Base-by-base conservation (phyloP, 2,113 vertebrate species). In the Trogon melanurus region DNA sequence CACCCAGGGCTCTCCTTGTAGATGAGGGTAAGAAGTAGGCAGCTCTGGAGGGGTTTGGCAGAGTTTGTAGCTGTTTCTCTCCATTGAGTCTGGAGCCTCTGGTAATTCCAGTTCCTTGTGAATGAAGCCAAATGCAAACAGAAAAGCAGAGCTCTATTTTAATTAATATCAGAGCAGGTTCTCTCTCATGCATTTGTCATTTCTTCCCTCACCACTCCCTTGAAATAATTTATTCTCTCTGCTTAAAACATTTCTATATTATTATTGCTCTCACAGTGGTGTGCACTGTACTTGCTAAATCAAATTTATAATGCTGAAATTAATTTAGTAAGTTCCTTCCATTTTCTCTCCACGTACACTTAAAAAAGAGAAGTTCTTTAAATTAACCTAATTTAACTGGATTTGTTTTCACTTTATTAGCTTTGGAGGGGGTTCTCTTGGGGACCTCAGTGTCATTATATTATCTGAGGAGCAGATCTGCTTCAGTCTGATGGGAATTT, bases 351-450 rank as follows among this genome's bases (percentile, higher is more conserved):
- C 47, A 76, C 7, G n/a, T 94, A 64, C 71, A 47, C 79, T 95
- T 87, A 66, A 96, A 95, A 88, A 87, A 89, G 74, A 91, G 71
- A 84, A 95, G 79, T 96, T 94, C 70, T 92, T 84, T 91, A 91
- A 91, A 90, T 94, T 90, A 96, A 88, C 93, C 95, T 88, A 88
- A 78, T 88, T 67, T 79, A 92, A 66, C 95, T 47, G 67, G 91
- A 95, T 94, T 97, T 92, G 95, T 94, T 95, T 96, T 96, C 79
- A 25, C 65, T 93, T 96, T 89, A 94, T 95, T 95, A 83, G 86
- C 91, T 93, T 94, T 93, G 85, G 88, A 96, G 75, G 91, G 86
- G 72, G 72, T 71, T 96, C 94, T 91, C 94, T 71, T 71, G 95
- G 79, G 92, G 83, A 84, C 80, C 56, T 89, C 27, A 5, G 85